These are phyloP conservation scores for Amblyteles armatorius DNA, from an alignment of 2,888 invertebrate species.

Conservation along the genomic window DNA sequence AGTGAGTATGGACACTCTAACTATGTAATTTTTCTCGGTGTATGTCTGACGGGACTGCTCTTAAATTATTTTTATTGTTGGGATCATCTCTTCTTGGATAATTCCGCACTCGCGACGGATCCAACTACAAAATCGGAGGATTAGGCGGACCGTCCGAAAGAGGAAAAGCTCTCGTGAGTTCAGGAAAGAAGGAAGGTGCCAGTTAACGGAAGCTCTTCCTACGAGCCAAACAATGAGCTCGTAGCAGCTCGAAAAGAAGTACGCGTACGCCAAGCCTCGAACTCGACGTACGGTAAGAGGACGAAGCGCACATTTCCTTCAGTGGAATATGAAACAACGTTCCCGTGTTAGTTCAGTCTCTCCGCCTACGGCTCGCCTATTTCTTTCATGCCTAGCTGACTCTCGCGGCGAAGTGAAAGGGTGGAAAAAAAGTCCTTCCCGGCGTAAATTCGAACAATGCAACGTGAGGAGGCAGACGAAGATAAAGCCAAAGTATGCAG, in stretches of 20 bases:
- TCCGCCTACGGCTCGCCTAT: neutral
- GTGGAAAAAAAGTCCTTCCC: constrained; percentile 6
- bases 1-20: too few relatives aligned
- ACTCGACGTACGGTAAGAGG: neutral
- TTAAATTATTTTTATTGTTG: neutral
- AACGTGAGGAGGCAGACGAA: constrained; percentile 26
- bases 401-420: neutral
- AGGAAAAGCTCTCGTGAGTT: neutral
- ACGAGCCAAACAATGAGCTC: neutral
- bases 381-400: neutral
- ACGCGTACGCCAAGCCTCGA: neutral
- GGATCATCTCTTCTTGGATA: neutral
- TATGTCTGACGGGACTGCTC: neutral
- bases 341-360: neutral
- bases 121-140: neutral
- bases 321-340: neutral
- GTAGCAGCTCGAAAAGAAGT: neutral
- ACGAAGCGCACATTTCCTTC: neutral
- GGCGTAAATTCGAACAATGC: constrained; percentile 31
- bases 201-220: too few relatives aligned
- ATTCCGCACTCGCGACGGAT: neutral
- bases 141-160: neutral
- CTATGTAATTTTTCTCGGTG: too few relatives aligned
- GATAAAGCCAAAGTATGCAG: constrained; percentile 14
- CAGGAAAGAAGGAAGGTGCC: too few relatives aligned